Evolutionary conservation across 2,888 invertebrate genomes (phyloP), one percentile per base, ranked within the genome.

Genomic region (Seira sanloemensis): DNA sequence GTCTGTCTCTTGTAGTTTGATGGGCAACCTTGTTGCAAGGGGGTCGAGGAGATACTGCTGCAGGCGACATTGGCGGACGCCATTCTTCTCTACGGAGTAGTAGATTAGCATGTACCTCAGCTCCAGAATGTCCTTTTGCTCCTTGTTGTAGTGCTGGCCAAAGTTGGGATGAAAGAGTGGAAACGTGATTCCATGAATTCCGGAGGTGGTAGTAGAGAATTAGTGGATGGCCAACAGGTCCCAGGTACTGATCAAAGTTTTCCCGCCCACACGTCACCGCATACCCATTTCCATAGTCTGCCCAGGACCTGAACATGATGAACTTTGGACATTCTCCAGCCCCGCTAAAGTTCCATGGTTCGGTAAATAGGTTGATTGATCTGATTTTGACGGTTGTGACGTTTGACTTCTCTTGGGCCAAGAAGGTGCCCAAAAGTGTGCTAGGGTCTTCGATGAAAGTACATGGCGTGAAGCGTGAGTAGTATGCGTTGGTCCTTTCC

Each of bases 61-160:
- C 25, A 87, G 76, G 7, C 86, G 84, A 62, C 87, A 87, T 1
- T 66, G 78, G 76, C 73, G 71, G 1, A 25, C 46, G 2, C 85
- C 78, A 58, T 86, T 37, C 25, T 27, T 62, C 68, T 68, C 68
- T 18, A 84, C 21, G 2, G 81, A 75, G 75, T 81, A 86, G 76
- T 86, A 87, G 62, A 87, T 84, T 37, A 86, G 86, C 81, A 87
- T 78, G 82, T 81, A 87, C 27, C 82, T 84, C 65, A 87, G 72
- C 27, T 86, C 84, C 24, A 78, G 18, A 0, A 27, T 27, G 1
- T 81, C 73, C 66, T 78, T 75, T 18, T 71, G 50, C 58, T 84
- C 84, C 5, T 79, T 67, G 26, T 58, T 66, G 26, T 73, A 67
- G 24, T 84, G 74, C 18, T 67, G 77, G 0, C 78, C 84, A 26